Conservation (phyloP, 2,888 invertebrate genomes). For the Hirtodrosophila duncani region DNA sequence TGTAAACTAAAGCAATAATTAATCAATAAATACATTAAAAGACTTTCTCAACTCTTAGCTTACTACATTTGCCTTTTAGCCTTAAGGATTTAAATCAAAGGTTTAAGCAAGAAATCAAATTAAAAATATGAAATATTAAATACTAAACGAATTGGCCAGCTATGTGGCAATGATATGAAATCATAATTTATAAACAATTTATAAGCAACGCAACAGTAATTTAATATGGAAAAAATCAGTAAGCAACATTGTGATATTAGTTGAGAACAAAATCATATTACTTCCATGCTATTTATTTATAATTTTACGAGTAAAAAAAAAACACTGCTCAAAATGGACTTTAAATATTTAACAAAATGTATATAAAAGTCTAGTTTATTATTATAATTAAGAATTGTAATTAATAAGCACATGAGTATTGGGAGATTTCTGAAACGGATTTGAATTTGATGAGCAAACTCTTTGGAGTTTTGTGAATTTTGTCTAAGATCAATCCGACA, state of each 20-base stretch:
- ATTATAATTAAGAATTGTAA: too few relatives aligned
- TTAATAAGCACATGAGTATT: too few relatives aligned
- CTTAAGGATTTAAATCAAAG: conserved; percentile 45
- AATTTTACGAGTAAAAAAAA: conserved; percentile 25
- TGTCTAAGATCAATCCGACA: too few relatives aligned
- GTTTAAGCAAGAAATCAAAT: conserved; percentile 24
- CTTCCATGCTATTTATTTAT: conserved; percentile 66
- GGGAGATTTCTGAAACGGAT: too few relatives aligned
- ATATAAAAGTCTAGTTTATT: background rate
- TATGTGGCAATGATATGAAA: conserved; percentile 13
- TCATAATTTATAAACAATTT: conserved; percentile 29
- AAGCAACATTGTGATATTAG: conserved; percentile 72
- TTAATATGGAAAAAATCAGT: conserved; percentile 45
- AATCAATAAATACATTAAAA: conserved; percentile 48
- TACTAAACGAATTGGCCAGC: conserved; percentile 8
- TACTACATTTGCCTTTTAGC: conserved; percentile 71
- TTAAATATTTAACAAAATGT: background rate
- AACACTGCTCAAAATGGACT: conserved; percentile 6
- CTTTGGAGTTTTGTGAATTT: too few relatives aligned
- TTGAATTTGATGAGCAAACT: too few relatives aligned
- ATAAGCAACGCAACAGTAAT: conserved; percentile 9
- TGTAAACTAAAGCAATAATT: conserved; percentile 60
- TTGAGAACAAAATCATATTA: conserved; percentile 69
- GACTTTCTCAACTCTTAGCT: conserved; percentile 67
- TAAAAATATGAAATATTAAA: conserved; percentile 3